phyloP scores from a whole-genome alignment of 2,888 invertebrate genomes.

The Agonopterix arenella region DNA sequence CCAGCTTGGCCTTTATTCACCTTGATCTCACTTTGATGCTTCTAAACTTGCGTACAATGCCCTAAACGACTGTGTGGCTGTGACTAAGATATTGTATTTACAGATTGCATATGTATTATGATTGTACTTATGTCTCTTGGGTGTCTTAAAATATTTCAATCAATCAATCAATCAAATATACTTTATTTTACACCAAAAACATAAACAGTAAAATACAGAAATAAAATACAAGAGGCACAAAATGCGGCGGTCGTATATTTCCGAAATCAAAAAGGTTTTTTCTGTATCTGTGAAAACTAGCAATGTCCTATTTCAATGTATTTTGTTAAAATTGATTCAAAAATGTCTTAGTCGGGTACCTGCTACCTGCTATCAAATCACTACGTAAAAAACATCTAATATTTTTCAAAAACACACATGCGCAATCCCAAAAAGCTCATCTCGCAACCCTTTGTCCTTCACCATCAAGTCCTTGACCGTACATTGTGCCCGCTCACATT shows the following conservation, averaged over 20 bases:
- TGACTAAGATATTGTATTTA: conserved; percentile 26
- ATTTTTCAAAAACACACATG: not conserved
- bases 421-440: conserved; percentile 23
- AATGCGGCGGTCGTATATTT: too few relatives aligned
- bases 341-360: too few relatives aligned
- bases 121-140: not conserved
- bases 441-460: conserved; percentile 57
- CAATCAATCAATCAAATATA: too few relatives aligned
- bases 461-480: conserved; percentile 69
- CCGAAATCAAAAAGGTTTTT: not conserved
- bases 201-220: too few relatives aligned
- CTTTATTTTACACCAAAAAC: too few relatives aligned
- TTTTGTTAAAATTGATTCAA: too few relatives aligned
- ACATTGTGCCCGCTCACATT: conserved; percentile 40
- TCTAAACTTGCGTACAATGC: conserved; percentile 55
- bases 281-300: not conserved
- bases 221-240: too few relatives aligned
- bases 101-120: conserved; percentile 4
- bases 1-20: conserved; percentile 67
- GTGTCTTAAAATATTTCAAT: not conserved
- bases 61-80: conserved; percentile 40
- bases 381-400: not conserved
- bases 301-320: not conserved
- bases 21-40: conserved; percentile 70
- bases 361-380: not conserved